These are phyloP conservation scores for Coluber constrictor DNA, from an alignment of 2,797 vertebrate species.

Conservation along the genomic window DNA sequence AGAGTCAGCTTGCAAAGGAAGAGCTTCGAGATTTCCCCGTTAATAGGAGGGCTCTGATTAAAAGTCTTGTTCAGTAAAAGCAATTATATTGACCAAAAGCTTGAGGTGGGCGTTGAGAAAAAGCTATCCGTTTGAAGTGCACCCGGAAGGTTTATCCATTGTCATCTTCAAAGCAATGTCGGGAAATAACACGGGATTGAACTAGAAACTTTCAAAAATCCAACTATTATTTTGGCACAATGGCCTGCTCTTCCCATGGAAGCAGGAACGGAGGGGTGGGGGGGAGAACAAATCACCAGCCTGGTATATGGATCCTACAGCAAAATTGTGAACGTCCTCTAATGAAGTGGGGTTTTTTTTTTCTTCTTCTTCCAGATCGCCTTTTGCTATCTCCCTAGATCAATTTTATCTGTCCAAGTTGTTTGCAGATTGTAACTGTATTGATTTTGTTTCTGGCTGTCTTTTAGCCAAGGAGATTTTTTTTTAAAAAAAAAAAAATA, in stretches of 20 bases:
- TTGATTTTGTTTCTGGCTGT: conserved; percentile 19
- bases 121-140: conserved; percentile 17
- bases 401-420: conserved; percentile 13
- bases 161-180: conserved; percentile 21
- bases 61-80: conserved; percentile 67
- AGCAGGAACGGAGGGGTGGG: not conserved
- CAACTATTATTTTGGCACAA: conserved; percentile 2
- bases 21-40: conserved; percentile 46
- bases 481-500: not conserved
- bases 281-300: not conserved
- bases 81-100: conserved; percentile 61
- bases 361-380: not conserved
- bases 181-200: conserved; percentile 71
- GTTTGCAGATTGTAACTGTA: not conserved
- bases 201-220: conserved; percentile 73
- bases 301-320: not conserved
- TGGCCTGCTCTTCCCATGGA: not conserved
- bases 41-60: conserved; percentile 65
- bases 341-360: not conserved
- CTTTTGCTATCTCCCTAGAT: not conserved
- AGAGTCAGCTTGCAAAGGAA: not conserved
- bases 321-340: conserved; percentile 4
- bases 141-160: not conserved
- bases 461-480: not conserved
- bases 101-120: not conserved